Percentiles rank a stretch among this genome's conserved stretches.
phyloP scores from a whole-genome alignment of 2,113 vertebrate genomes.

The Conger conger region DNA sequence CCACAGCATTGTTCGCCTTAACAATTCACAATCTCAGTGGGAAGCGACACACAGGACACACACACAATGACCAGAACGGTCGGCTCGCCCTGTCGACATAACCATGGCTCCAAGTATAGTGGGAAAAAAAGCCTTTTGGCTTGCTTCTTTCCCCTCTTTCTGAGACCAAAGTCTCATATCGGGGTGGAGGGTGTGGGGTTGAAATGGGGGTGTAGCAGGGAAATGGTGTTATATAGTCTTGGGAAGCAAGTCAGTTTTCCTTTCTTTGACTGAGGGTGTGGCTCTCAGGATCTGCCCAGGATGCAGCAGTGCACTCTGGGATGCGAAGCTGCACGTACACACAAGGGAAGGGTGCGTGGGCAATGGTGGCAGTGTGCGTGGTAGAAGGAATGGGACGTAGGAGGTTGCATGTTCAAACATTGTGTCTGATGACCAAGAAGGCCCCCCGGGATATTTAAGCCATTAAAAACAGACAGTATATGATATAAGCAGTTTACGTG shows the following conservation, averaged over 20 bases:
- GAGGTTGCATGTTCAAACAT: too few species aligned
- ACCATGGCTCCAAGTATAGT: conserved; percentile 31
- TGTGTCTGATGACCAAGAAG: too few species aligned
- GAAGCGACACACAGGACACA: conserved; percentile 49
- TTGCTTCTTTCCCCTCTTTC: neutral
- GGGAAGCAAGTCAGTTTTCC: conserved; percentile 31
- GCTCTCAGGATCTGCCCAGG: neutral
- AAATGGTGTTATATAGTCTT: conserved; percentile 31
- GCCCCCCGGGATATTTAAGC: neutral
- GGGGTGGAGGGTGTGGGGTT: neutral
- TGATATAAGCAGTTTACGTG: neutral
- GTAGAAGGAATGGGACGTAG: too few species aligned
- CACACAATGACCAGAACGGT: conserved; percentile 47
- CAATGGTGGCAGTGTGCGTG: neutral
- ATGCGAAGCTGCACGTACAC: neutral
- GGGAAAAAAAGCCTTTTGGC: conserved; percentile 22
- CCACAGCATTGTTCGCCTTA: conserved; percentile 44
- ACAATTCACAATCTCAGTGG: conserved; percentile 50
- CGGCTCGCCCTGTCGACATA: conserved; percentile 31
- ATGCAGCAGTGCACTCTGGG: conserved; percentile 10
- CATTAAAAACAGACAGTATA: neutral
- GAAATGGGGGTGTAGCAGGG: neutral
- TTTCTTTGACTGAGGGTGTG: conserved; percentile 17
- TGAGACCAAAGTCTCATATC: neutral
- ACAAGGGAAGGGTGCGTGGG: neutral